Conservation (phyloP, 2,888 invertebrate species). For the Hirtodrosophila cameraria region DNA sequence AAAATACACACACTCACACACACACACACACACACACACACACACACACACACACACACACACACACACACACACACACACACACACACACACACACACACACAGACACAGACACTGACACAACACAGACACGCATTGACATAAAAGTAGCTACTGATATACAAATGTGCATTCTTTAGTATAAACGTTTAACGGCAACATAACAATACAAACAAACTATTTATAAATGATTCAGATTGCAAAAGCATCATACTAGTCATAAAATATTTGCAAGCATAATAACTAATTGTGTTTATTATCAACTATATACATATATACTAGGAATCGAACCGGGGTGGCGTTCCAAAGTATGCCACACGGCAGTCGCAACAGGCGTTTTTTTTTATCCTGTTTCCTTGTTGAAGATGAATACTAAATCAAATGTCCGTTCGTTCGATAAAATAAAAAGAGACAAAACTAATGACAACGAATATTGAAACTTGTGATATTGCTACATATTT, state of each 20-base stretch:
- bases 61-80: neutral
- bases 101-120: constrained; percentile 4
- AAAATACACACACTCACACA: constrained; percentile 1
- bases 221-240: no score
- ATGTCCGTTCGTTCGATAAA: constrained; percentile 1
- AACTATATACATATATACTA: no score
- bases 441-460: constrained; percentile 1
- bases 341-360: constrained; percentile 22
- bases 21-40: neutral
- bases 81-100: neutral
- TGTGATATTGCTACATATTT: no score
- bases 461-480: neutral
- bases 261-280: neutral
- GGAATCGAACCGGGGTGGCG: no score
- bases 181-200: no score
- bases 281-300: no score
- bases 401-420: neutral
- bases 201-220: no score
- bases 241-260: no score
- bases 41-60: neutral
- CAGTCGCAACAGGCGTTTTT: constrained; percentile 49
- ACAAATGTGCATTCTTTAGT: constrained; percentile 13
- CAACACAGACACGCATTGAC: constrained; percentile 8
- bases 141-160: constrained; percentile 6
- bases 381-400: neutral